Evolutionary conservation across 2,888 invertebrate genomes (phyloP).

Genomic region (Conops quadrifasciatus): DNA sequence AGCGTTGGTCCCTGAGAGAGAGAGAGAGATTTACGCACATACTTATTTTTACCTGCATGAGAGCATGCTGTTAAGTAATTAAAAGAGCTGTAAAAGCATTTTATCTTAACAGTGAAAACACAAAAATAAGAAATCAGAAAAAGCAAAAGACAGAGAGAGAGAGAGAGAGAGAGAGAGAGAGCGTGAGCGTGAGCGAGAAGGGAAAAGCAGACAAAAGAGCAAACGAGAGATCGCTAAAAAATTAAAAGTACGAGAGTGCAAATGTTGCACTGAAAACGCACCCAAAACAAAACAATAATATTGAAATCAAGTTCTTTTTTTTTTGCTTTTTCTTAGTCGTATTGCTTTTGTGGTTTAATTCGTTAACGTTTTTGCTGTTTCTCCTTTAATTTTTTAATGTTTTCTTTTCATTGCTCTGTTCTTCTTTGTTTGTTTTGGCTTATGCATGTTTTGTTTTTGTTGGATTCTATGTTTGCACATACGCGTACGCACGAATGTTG

Average conservation of each 20-base stretch:
- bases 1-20: too few relatives aligned
- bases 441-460: conserved; percentile 9
- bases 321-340: too few relatives aligned
- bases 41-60: too few relatives aligned
- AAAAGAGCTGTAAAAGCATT: too few relatives aligned
- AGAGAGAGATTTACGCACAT: too few relatives aligned
- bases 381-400: too few relatives aligned
- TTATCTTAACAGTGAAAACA: neutral
- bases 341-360: too few relatives aligned
- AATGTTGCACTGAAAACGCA: neutral
- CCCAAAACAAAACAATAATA: conserved; percentile 18
- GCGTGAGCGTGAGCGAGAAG: neutral
- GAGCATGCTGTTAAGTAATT: too few relatives aligned
- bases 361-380: too few relatives aligned
- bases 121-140: neutral
- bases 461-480: neutral
- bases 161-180: conserved; percentile 7
- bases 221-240: conserved; percentile 8
- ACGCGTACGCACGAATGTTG: too few relatives aligned
- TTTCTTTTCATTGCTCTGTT: neutral
- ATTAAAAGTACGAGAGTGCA: conserved; percentile 8
- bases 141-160: neutral
- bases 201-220: conserved; percentile 2
- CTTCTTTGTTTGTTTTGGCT: conserved; percentile 15
- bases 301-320: conserved; percentile 15